Evolutionary conservation across 2,113 vertebrate species (phyloP), one percentile per base, ranked within the genome.

Genomic region (Pterocles orientalis): DNA sequence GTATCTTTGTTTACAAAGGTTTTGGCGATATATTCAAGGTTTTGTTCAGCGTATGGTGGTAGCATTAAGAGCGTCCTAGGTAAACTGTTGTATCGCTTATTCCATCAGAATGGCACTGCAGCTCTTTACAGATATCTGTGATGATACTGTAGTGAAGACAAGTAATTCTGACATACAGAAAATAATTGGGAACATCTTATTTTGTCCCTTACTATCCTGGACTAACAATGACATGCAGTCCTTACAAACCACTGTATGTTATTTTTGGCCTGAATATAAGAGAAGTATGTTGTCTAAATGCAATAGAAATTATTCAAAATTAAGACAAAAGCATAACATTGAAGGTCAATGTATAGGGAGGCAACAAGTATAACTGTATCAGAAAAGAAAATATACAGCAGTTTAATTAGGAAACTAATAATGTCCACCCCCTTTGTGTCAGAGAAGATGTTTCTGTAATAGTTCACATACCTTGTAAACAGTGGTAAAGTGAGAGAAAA

Each of bases 11-110:
- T 95, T 85, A 78, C 25, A 69, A 66, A 58, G 5, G 7, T 73
- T 87, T 79, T 88, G 36, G 47, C 48, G 58, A 29, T 86, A 83
- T 73, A 85, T 93, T 91, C 60, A 71, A 83, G 84, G 10, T 33
- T 95, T 66, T 85, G 41, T 88, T 95, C 79, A 91, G 76, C 84
- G 83, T 57, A 80, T 78, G 77, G 65, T 64, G 58, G 33, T 80
- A 92, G 60, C 78, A 24, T 61, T 82, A 80, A 61, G 4, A 64
- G 8, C 43, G 28, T 34, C 36, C 17, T 82, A 71, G 18, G 71
- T 78, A 84, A 84, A 86, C 31, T 45, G 9, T 53, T 45, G 1
- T 72, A 69, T 62, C 73, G 89, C 62, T 72, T 84, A 81, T 13
- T 72, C 17, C 43, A 94, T 82, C 39, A 86, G 60, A 83, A 65